Percentiles rank a stretch among this genome's conserved stretches.
Evolutionary conservation across 2,113 vertebrate genomes (phyloP).

Genomic region (Copsychus sechellarum): DNA sequence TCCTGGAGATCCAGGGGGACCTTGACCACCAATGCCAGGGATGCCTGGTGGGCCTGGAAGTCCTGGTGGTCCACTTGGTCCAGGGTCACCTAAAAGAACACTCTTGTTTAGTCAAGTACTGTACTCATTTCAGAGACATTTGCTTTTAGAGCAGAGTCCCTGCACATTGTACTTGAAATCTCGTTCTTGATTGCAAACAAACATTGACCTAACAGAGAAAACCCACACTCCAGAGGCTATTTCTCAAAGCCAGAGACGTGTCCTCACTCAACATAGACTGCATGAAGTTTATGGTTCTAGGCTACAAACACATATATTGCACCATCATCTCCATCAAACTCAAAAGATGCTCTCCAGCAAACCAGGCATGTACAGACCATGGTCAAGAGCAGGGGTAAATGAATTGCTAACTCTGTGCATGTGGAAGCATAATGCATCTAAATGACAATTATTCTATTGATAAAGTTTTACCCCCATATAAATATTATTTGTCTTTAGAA

Average conservation of each 20-base stretch:
- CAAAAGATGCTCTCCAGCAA: constrained; percentile 1
- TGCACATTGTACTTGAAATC: background rate
- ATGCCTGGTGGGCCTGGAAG: constrained; percentile 80
- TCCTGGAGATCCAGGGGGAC: constrained; percentile 79
- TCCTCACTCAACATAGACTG: background rate
- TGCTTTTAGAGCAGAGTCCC: background rate
- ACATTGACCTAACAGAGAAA: background rate
- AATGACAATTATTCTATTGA: background rate
- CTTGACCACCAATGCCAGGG: constrained; percentile 70
- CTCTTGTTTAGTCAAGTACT: background rate
- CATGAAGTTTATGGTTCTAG: background rate
- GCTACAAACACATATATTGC: background rate
- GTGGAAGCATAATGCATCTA: background rate
- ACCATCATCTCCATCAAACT: background rate
- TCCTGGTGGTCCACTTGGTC: constrained; percentile 80
- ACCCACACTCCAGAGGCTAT: background rate
- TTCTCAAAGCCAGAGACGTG: background rate
- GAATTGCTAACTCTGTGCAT: background rate
- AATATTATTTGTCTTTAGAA: background rate
- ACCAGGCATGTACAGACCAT: background rate
- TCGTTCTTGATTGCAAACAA: background rate
- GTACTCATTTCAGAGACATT: background rate
- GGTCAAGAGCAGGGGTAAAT: background rate
- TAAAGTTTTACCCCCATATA: background rate
- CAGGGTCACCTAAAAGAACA: constrained; percentile 79